These are phyloP conservation scores for Oscheius sp. DNA, from an alignment of 2,888 invertebrate genomes.

Conservation along the genomic window DNA sequence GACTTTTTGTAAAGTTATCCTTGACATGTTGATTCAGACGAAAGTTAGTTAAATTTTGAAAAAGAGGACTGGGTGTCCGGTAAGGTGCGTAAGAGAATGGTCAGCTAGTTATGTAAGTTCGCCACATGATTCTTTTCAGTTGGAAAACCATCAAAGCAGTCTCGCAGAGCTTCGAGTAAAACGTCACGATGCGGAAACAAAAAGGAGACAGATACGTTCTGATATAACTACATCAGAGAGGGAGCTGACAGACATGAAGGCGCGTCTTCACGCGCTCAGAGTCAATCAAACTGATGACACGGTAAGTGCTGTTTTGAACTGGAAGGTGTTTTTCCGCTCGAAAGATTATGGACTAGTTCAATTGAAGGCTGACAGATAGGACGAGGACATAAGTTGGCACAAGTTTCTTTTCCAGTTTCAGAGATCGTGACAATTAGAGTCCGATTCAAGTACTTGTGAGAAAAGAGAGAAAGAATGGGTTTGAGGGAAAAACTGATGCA, in stretches of 20 bases:
- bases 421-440: neutral
- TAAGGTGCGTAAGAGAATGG: too few relatives aligned
- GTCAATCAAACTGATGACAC: conserved; percentile 3
- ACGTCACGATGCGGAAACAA: conserved; percentile 7
- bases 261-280: neutral
- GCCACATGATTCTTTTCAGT: neutral
- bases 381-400: too few relatives aligned
- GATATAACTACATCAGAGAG: neutral
- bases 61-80: too few relatives aligned
- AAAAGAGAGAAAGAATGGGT: neutral
- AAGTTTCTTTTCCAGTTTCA: neutral
- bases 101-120: too few relatives aligned
- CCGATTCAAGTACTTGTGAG: neutral
- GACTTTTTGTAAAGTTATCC: too few relatives aligned
- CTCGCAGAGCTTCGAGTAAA: neutral
- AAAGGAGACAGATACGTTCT: neutral
- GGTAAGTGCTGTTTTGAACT: neutral
- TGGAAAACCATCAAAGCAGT: conserved; percentile 1
- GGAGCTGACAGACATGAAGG: conserved; percentile 1
- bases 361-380: too few relatives aligned
- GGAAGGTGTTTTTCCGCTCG: too few relatives aligned
- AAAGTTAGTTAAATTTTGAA: too few relatives aligned
- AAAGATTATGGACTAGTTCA: too few relatives aligned
- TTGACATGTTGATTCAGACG: too few relatives aligned
- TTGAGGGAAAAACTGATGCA: neutral